phyloP scores from a whole-genome alignment of 2,113 vertebrate genomes.

The Sceloporus tristichus region DNA sequence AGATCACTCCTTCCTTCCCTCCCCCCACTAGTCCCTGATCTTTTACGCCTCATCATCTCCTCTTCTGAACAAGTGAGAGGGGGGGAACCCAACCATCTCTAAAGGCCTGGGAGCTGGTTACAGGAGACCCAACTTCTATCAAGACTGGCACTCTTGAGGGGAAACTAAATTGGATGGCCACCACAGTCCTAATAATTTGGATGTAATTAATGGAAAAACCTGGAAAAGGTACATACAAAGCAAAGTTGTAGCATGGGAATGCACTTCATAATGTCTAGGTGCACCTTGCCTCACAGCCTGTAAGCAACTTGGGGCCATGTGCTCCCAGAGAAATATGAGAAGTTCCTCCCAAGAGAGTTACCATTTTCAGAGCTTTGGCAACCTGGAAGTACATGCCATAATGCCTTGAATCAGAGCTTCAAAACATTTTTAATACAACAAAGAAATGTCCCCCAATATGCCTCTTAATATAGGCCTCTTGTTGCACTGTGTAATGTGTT shows the following conservation, averaged over 20 bases:
- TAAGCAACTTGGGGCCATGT: not conserved
- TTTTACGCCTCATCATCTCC: constrained; percentile 12
- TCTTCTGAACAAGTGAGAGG: not conserved
- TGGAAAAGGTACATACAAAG: not conserved
- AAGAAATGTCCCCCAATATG: not conserved
- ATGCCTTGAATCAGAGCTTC: not conserved
- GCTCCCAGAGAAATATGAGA: not conserved
- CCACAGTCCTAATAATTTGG: not conserved
- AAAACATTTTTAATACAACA: not conserved
- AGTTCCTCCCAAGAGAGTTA: not conserved
- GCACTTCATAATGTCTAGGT: not conserved
- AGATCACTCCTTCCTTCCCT: constrained; percentile 68
- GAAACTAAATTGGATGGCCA: not conserved
- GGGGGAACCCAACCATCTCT: not conserved
- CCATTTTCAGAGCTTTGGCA: not conserved
- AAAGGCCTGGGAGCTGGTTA: not conserved
- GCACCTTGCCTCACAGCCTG: no score
- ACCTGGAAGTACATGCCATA: not conserved
- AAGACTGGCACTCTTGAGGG: not conserved
- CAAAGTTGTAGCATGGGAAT: not conserved
- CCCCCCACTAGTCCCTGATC: rapidly evolving
- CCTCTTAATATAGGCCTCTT: not conserved
- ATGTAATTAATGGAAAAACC: not conserved
- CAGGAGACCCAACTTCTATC: not conserved
- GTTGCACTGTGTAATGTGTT: not conserved